These are phyloP conservation scores for Falco naumanni DNA, from an alignment of 2,797 vertebrate genomes.

Conservation along the genomic window DNA sequence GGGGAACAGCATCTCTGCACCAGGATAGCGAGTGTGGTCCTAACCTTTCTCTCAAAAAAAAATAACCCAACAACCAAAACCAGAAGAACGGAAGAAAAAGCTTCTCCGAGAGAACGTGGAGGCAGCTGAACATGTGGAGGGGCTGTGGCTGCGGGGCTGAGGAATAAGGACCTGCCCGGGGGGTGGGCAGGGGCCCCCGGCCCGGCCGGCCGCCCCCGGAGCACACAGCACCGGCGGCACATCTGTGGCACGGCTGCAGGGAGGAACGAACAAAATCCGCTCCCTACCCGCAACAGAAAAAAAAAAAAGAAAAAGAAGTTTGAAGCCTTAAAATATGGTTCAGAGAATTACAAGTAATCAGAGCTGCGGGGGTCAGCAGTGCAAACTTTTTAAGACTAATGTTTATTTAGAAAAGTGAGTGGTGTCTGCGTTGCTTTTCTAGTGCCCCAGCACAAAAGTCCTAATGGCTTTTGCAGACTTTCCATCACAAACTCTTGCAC, in stretches of 20 bases:
- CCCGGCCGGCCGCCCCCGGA: too few relatives aligned
- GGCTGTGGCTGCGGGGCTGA: background rate
- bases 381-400: conserved; percentile 99
- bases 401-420: conserved; percentile 99
- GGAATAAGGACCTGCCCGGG: background rate
- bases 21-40: background rate
- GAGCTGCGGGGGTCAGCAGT: conserved; percentile 91
- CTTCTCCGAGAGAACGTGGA: background rate
- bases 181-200: background rate
- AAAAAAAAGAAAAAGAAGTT: background rate
- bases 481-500: conserved; percentile 38
- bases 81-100: background rate
- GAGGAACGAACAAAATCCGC: background rate
- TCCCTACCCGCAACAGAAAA: background rate
- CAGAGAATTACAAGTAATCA: conserved; percentile 86
- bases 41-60: too few relatives aligned
- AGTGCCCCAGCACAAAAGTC: conserved; percentile 83
- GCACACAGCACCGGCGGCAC: background rate
- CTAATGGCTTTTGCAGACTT: conserved; percentile 92
- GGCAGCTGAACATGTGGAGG: background rate
- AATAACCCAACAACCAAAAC: background rate
- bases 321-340: conserved; percentile 71
- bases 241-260: background rate
- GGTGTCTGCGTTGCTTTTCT: conserved; percentile 90
- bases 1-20: background rate